Base-by-base conservation (phyloP, 2,113 vertebrate genomes). In the Tor tambroides region DNA sequence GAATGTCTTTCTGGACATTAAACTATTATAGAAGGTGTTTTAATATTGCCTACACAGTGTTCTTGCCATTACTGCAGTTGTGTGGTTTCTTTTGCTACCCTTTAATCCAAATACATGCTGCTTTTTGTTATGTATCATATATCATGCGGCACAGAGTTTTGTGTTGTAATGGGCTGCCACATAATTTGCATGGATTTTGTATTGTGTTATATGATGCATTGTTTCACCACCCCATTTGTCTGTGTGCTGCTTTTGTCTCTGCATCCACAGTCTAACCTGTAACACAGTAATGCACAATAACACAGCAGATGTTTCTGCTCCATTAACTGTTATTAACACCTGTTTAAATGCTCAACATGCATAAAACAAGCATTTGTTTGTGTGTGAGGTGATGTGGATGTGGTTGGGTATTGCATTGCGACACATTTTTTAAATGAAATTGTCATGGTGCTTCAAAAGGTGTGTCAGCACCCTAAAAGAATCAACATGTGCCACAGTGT, bases 161-260 rank as follows among this genome's bases (percentile, higher is more conserved):
- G 49, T 35, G 35, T 35, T 35, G 28, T 23, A 79, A n/a, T 23
- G 19, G 28, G 19, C 28, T 59, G 19, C 51, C 9, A 56, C 19
- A 35, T 35, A 35, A 35, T 79, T 79, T 79, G 76, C 49, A 79
- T 56, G 49, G 15, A 56, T 79, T 79, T 79, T 59, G 19, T 79
- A 79, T 79, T 23, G 28, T 59, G 17, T 35, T 35, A 56, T 23
- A n/a, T 79, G 19, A 56, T 56, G 49, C 76, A 78, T 32, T 78
- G 76, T 56, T 56, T 79, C 17, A 56, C 28, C 51, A 59, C 49
- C 14, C 26, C 14, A 54, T 78, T 54, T 78, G 75, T 78, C 15
- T 54, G 12, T 49, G 41, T 28, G 74, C 41, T 26, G 38, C 23
- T 49, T 76, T 76, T 76, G 38, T 74, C 38, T 49, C 49, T 56